Percentiles rank a stretch among this genome's conserved stretches.
These are phyloP conservation scores for Styela clava DNA, from an alignment of 23 tunicate species.

Conservation along the genomic window DNA sequence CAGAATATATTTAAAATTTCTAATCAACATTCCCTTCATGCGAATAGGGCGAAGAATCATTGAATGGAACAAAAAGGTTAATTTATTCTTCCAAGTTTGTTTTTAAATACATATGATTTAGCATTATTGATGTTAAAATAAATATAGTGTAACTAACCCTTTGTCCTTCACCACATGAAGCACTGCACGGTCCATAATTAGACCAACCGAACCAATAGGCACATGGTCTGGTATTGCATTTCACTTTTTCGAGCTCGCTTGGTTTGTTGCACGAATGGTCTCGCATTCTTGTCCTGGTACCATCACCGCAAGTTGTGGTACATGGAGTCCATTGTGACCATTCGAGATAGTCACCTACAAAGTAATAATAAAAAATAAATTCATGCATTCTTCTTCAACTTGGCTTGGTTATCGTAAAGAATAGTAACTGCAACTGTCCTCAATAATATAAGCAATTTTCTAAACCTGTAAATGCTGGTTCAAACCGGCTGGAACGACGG, in stretches of 20 bases:
- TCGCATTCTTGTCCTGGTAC: conserved; percentile 64
- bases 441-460: too few species aligned
- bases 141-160: too few species aligned
- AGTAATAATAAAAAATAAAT: not conserved
- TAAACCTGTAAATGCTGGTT: too few species aligned
- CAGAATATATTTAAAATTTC: too few species aligned
- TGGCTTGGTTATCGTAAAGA: too few species aligned
- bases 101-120: not conserved
- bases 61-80: too few species aligned
- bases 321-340: conserved; percentile 44
- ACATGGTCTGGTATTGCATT: conserved; percentile 28
- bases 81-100: not conserved
- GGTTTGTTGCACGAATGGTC: conserved; percentile 57
- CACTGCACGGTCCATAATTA: conserved; percentile 27
- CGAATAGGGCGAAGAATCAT: too few species aligned
- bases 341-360: conserved; percentile 19
- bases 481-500: too few species aligned
- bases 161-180: conserved; percentile 13
- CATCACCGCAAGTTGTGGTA: conserved; percentile 53
- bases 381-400: too few species aligned
- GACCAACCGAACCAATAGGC: conserved; percentile 26
- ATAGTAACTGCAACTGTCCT: too few species aligned
- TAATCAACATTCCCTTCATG: too few species aligned
- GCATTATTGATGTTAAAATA: too few species aligned
- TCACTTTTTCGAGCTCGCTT: conserved; percentile 29